phyloP scores from a whole-genome alignment of 2,888 invertebrate genomes.

The Notodonta ziczac region DNA sequence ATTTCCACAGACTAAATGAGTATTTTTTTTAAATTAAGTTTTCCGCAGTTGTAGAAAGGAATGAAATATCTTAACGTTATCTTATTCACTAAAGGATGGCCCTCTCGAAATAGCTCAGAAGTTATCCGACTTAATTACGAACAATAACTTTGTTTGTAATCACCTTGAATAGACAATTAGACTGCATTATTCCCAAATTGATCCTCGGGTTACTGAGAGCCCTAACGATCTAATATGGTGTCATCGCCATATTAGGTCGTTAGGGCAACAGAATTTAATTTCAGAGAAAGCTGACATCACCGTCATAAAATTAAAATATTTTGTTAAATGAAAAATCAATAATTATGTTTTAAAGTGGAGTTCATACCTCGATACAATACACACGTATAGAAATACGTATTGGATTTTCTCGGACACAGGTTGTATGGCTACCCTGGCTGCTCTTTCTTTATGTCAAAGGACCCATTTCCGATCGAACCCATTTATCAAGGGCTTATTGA shows the following conservation, averaged over 20 bases:
- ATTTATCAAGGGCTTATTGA: not conserved
- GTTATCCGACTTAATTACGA: no score
- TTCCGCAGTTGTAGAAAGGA: no score
- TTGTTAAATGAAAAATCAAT: not conserved
- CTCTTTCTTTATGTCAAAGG: not conserved
- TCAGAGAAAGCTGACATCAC: no score
- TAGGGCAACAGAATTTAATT: no score
- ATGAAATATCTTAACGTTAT: no score
- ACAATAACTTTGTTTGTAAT: no score
- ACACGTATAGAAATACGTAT: no score
- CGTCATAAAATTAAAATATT: not conserved
- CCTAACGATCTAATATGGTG: not conserved
- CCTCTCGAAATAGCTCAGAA: no score
- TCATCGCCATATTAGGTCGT: not conserved
- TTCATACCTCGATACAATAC: no score
- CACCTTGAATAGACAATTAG: not conserved
- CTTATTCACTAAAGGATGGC: no score
- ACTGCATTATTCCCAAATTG: not conserved
- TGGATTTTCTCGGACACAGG: not conserved
- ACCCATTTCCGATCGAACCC: not conserved
- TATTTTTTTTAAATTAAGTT: no score
- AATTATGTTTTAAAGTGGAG: not conserved
- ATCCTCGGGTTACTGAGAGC: not conserved
- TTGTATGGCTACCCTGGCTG: not conserved
- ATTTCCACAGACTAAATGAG: no score